phyloP scores from a whole-genome alignment of 2,797 vertebrate species.

The Cossypha niveicapilla region DNA sequence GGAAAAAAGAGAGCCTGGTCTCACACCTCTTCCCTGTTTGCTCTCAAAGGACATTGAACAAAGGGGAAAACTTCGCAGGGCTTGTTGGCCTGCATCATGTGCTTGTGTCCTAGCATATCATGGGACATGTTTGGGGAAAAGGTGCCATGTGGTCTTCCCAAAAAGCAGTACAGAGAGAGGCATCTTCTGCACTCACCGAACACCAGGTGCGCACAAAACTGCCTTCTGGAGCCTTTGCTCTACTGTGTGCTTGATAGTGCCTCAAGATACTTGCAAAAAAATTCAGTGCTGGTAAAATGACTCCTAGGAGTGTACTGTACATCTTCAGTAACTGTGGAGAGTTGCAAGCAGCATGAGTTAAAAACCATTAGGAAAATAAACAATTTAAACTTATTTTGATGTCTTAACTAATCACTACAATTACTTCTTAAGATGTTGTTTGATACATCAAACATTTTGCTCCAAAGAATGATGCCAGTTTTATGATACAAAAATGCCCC shows the following conservation, averaged over 20 bases:
- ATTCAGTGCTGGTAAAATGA: background rate
- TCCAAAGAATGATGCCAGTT: background rate
- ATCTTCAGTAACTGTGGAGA: background rate
- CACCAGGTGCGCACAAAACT: background rate
- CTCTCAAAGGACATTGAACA: background rate
- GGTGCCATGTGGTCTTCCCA: background rate
- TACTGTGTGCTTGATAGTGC: background rate
- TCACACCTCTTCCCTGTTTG: background rate
- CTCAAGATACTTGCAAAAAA: background rate
- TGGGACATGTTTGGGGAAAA: background rate
- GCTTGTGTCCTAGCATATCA: background rate
- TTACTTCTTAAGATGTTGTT: background rate
- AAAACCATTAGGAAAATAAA: background rate
- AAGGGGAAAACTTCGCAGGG: background rate
- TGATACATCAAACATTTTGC: background rate
- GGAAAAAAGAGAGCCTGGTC: background rate
- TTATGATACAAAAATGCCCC: background rate
- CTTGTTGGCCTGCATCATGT: accelerated
- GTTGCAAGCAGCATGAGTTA: background rate
- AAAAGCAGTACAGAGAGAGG: background rate
- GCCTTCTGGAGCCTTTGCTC: background rate
- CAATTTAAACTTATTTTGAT: background rate
- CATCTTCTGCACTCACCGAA: background rate
- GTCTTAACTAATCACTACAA: background rate
- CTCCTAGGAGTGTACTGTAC: background rate